A percentile compares a stretch with the other conserved stretches of the same genome.
Evolutionary conservation across 2,113 vertebrate species (phyloP).

Genomic region (Lates calcarifer): DNA sequence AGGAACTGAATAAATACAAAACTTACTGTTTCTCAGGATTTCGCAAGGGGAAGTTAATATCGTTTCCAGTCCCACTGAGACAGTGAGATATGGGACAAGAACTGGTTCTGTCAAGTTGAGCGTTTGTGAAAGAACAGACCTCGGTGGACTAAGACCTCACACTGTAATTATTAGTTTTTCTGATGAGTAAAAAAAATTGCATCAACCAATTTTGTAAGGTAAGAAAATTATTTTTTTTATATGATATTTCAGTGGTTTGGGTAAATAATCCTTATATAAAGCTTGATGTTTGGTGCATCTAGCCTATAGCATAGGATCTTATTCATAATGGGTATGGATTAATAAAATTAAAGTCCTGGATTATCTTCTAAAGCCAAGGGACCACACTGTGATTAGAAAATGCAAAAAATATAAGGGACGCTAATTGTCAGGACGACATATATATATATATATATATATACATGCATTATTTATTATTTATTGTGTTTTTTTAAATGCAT

Average conservation of each 20-base stretch:
- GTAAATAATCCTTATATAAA: not conserved
- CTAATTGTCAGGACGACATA: no score
- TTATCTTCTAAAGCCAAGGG: not conserved
- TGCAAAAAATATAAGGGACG: no score
- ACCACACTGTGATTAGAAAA: no score
- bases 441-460: no score
- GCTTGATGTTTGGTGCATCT: not conserved
- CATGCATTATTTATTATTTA: no score
- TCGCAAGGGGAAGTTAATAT: conserved; percentile 32
- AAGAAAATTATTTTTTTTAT: conserved; percentile 16
- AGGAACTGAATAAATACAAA: conserved; percentile 14
- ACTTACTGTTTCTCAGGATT: not conserved
- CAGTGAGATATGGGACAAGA: not conserved
- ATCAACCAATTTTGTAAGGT: conserved; percentile 24
- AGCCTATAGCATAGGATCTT: not conserved
- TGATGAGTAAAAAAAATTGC: not conserved
- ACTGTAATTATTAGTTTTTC: not conserved
- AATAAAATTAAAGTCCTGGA: not conserved
- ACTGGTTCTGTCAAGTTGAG: not conserved
- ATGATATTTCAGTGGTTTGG: not conserved
- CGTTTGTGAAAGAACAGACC: not conserved
- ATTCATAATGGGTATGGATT: not conserved
- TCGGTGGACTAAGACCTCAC: not conserved
- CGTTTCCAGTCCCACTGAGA: not conserved
- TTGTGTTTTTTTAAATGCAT: no score